Base-by-base conservation (phyloP, 1,140 invertebrate species). In the Formica exsecta region DNA sequence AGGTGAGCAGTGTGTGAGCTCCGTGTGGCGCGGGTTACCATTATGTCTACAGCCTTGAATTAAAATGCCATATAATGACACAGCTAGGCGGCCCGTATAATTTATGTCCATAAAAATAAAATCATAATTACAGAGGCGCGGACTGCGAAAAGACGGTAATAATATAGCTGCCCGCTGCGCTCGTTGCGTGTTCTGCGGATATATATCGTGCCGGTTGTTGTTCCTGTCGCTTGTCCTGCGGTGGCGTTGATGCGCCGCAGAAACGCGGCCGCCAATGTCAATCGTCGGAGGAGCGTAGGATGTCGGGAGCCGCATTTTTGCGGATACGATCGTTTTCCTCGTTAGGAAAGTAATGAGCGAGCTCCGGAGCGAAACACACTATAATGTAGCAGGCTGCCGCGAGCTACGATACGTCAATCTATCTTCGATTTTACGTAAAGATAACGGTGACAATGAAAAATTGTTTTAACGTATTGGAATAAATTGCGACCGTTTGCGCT, bases 81-180 rank as follows among this genome's bases (percentile, higher is more conserved):
- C 93, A 93, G 93, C 93, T 92, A 93, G 90, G 84, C 92, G 88
- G 90, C 87, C 90, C 92, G 92, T 94, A 89, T 95, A 95, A 94
- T 95, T 95, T 95, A 94, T 94, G 94, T 94, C 93, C 94, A 95
- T 95, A 95, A 95, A 95, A 95, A 94, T 95, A 95, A 95, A 95
- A 94, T 94, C 93, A 95, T 95, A 95, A 95, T 95, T 94, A 94
- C 93, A 94, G 92, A 93, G 93, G 92, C 90, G 91, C 88, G 90
- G 91, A 92, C 93, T 94, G 92, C 93, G 92, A 94, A 94, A 94
- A 94, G 94, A 91, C 93, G 92, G 93, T 94, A 94, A 94, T 94
- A 94, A 94, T 89, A 94, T 84, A 88, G 90, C 92, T 92, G 90
- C 74, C 88, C 77, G 84, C 77, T 86, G 89, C 85, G 89, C 89